These are phyloP conservation scores for Peucedramus taeniatus DNA, from an alignment of 2,113 vertebrate species.

Conservation along the genomic window DNA sequence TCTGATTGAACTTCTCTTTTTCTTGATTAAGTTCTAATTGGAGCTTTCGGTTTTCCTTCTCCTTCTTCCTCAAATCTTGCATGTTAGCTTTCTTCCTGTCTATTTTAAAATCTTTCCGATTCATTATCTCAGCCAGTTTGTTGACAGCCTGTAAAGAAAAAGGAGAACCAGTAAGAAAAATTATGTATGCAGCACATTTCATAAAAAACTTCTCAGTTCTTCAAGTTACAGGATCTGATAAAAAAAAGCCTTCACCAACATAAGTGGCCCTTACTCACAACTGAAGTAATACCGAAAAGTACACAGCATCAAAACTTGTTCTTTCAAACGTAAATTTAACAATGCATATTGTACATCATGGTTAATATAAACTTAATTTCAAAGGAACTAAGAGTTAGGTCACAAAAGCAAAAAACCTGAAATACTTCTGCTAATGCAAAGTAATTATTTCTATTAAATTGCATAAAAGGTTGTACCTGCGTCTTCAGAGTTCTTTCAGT, in stretches of 20 bases:
- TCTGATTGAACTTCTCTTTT: slow-evolving; percentile 97
- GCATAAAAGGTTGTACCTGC: slow-evolving; percentile 76
- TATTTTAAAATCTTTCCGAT: slow-evolving; percentile 98
- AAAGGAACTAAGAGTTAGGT: neutral
- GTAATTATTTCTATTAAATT: neutral
- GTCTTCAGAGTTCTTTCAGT: slow-evolving; percentile 94
- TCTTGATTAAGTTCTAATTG: slow-evolving; percentile 97
- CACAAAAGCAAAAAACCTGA: neutral
- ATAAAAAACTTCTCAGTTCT: neutral
- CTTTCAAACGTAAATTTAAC: neutral
- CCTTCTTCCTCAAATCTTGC: slow-evolving; percentile 95
- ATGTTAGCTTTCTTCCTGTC: slow-evolving; percentile 95
- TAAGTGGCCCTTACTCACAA: neutral
- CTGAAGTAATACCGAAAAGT: neutral
- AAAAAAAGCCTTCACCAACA: neutral
- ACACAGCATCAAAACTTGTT: neutral
- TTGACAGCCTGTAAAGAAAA: slow-evolving; percentile 87
- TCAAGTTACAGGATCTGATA: neutral
- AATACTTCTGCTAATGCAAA: neutral
- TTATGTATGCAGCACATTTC: neutral
- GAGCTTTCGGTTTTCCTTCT: slow-evolving; percentile 97
- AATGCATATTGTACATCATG: neutral
- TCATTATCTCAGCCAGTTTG: slow-evolving; percentile 99
- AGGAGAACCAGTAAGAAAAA: neutral
- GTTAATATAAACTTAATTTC: neutral